Evolutionary conservation across 2,888 invertebrate species (phyloP).

Genomic region (Tetranychus piercei): DNA sequence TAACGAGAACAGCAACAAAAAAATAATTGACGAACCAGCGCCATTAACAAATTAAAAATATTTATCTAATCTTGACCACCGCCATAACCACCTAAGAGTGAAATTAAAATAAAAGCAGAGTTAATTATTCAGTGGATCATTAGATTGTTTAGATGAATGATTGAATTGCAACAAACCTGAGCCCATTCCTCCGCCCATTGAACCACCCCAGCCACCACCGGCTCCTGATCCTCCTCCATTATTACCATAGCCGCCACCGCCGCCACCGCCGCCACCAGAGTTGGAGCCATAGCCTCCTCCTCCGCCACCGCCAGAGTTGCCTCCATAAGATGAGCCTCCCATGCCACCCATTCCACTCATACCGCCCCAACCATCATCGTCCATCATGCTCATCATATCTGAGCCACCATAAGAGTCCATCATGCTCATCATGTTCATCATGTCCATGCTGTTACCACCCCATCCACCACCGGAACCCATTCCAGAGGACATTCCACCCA

Average conservation of each 20-base stretch:
- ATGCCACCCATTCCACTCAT: not conserved
- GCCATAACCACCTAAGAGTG: not conserved
- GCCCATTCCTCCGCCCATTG: not conserved
- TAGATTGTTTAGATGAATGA: not conserved
- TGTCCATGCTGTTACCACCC: not conserved
- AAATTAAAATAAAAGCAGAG: not conserved
- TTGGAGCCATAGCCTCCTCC: not conserved
- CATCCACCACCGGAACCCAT: not conserved
- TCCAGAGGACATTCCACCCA: slow-evolving; percentile 2
- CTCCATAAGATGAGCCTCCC: not conserved
- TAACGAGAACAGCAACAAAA: not conserved
- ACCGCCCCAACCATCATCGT: not conserved
- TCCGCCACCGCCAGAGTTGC: not conserved
- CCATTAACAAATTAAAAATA: not conserved
- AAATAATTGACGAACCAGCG: not conserved
- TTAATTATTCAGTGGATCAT: too few relatives aligned
- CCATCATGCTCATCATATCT: not conserved
- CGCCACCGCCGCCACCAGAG: not conserved
- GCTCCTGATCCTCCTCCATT: not conserved
- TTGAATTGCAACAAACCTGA: not conserved
- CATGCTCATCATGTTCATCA: not conserved
- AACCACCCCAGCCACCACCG: not conserved
- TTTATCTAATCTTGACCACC: not conserved
- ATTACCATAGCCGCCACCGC: not conserved
- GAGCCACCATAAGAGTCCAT: not conserved